Percentiles rank a stretch among this genome's conserved stretches.
Conservation (phyloP, 1,140 invertebrate species). For the Dreissena rostriformis region DNA sequence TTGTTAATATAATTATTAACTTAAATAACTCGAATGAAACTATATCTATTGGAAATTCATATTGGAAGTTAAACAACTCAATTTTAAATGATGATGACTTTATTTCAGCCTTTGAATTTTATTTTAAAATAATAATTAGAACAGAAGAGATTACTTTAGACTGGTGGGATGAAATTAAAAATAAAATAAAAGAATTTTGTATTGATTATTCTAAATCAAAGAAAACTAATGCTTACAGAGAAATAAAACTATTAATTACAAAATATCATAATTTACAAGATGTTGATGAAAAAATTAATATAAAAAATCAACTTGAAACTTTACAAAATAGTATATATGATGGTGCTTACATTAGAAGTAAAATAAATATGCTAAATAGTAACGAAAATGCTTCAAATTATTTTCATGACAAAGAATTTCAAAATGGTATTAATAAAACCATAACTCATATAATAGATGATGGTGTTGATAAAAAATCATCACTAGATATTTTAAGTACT, state of each 20-base stretch:
- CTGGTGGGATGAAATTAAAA: slow-evolving; percentile 58
- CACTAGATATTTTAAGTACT: slow-evolving; percentile 49
- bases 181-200: slow-evolving; percentile 51
- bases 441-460: slow-evolving; percentile 40
- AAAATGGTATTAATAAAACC: slow-evolving; percentile 43
- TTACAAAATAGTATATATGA: slow-evolving; percentile 35
- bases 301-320: slow-evolving; percentile 51
- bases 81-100: slow-evolving; percentile 57
- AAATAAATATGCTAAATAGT: slow-evolving; percentile 50
- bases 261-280: slow-evolving; percentile 40
- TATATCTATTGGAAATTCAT: slow-evolving; percentile 54
- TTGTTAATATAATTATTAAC: slow-evolving; percentile 34
- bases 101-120: slow-evolving; percentile 31
- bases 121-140: slow-evolving; percentile 37
- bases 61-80: slow-evolving; percentile 63
- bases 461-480: background rate
- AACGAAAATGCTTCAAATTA: slow-evolving; percentile 54
- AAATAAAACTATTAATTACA: slow-evolving; percentile 37
- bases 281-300: slow-evolving; percentile 18
- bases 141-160: slow-evolving; percentile 20
- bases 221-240: slow-evolving; percentile 4
- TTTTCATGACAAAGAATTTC: slow-evolving; percentile 55
- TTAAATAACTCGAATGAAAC: slow-evolving; percentile 12
- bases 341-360: slow-evolving; percentile 44
- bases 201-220: slow-evolving; percentile 57